Evolutionary conservation across 1,140 invertebrate genomes (phyloP).

Genomic region (Paracyclopina nana): DNA sequence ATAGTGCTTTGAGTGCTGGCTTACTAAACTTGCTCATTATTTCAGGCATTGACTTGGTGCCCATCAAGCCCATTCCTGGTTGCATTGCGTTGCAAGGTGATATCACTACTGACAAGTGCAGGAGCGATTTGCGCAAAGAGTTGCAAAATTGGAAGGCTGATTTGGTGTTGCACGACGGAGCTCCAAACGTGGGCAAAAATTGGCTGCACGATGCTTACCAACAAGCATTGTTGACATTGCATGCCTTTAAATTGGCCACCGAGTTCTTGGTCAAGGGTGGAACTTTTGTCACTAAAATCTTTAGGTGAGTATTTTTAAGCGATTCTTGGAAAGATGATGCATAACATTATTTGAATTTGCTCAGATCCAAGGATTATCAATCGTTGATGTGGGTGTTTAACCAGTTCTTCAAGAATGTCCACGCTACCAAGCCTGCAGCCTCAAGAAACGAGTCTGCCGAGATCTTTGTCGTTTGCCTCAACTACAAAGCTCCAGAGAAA

Average conservation of each 20-base stretch:
- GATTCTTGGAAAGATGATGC: no score
- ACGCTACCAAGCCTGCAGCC: slow-evolving; percentile 94
- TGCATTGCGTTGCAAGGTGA: slow-evolving; percentile 77
- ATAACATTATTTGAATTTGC: no score
- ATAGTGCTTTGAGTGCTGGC: no score
- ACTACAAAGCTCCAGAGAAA: slow-evolving; percentile 76
- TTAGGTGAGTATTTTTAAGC: slow-evolving; percentile 28
- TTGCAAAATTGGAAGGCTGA: slow-evolving; percentile 51
- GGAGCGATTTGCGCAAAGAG: slow-evolving; percentile 27
- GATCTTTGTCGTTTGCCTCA: slow-evolving; percentile 96
- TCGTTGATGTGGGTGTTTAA: slow-evolving; percentile 84
- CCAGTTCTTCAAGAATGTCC: slow-evolving; percentile 77
- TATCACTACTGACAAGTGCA: slow-evolving; percentile 78
- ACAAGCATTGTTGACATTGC: slow-evolving; percentile 70
- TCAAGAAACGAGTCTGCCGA: slow-evolving; percentile 96
- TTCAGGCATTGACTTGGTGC: slow-evolving; percentile 89
- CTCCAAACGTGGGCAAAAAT: slow-evolving; percentile 90
- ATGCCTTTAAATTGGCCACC: slow-evolving; percentile 77
- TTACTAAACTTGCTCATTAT: no score
- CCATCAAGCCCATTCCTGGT: slow-evolving; percentile 77
- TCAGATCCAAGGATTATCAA: slow-evolving; percentile 94
- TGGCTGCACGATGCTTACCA: slow-evolving; percentile 96
- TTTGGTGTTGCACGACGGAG: slow-evolving; percentile 87
- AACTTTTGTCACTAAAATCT: slow-evolving; percentile 97
- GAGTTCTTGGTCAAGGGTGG: slow-evolving; percentile 79